Conservation (phyloP, 1,140 invertebrate species). For the Maconellicoccus hirsutus region DNA sequence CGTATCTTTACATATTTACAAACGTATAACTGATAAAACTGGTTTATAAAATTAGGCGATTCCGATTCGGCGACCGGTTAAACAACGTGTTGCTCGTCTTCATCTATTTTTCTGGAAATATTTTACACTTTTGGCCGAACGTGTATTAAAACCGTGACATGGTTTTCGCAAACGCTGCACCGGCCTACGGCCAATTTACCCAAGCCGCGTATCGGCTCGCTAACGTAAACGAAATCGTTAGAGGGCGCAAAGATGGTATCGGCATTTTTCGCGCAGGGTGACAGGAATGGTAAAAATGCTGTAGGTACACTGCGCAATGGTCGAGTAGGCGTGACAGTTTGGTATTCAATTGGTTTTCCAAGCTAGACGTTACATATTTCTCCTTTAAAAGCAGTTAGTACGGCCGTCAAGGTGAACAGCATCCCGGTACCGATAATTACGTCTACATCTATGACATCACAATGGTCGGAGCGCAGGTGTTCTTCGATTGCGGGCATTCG, state of each 20-base stretch:
- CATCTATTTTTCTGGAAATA: too few relatives aligned
- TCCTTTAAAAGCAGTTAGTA: conserved; percentile 11
- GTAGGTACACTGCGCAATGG: not conserved
- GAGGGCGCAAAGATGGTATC: not conserved
- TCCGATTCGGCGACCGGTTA: too few relatives aligned
- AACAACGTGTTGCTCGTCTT: too few relatives aligned
- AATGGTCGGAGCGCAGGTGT: conserved; percentile 17
- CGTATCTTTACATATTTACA: too few relatives aligned
- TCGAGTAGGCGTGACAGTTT: not conserved
- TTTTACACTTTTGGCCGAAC: too few relatives aligned
- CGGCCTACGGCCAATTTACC: too few relatives aligned
- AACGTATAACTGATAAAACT: too few relatives aligned
- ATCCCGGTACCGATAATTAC: conserved; percentile 16
- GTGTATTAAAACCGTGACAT: too few relatives aligned
- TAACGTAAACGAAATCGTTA: too few relatives aligned
- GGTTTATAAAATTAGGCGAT: too few relatives aligned
- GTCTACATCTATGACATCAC: conserved; percentile 17
- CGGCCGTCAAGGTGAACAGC: conserved; percentile 17
- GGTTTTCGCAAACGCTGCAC: too few relatives aligned
- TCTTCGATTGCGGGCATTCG: not conserved
- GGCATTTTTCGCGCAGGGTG: not conserved
- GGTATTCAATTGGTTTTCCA: not conserved
- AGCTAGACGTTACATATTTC: not conserved
- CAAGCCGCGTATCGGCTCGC: too few relatives aligned
- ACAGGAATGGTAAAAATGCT: not conserved